A percentile compares a stretch with the other conserved stretches of the same genome.
These are phyloP conservation scores for Panzeria rudis DNA, from an alignment of 2,888 invertebrate genomes.

Conservation along the genomic window DNA sequence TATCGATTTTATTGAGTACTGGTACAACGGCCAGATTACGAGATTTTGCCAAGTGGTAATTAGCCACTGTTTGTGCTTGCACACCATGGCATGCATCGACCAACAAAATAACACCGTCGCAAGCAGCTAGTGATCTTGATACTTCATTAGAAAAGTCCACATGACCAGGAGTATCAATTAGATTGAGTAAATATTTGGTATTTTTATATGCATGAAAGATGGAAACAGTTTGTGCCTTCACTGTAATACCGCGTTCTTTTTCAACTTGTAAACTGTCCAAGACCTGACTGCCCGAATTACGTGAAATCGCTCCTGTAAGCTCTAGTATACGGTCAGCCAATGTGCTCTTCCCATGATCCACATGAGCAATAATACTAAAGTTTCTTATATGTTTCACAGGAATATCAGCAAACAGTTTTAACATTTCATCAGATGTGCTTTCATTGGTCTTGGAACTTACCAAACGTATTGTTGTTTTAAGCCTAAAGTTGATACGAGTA, in stretches of 20 bases:
- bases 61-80: conserved; percentile 99
- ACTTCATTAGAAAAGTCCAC: conserved; percentile 98
- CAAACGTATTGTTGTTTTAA: conserved; percentile 42
- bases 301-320: conserved; percentile 91
- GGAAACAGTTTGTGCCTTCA: conserved; percentile 98
- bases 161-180: conserved; percentile 99
- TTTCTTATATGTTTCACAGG: conserved; percentile 88
- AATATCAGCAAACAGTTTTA: conserved; percentile 75
- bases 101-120: conserved; percentile 96
- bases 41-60: conserved; percentile 95
- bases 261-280: conserved; percentile 93
- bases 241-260: conserved; percentile 98
- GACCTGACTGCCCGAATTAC: conserved; percentile 88
- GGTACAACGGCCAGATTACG: conserved; percentile 93
- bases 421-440: conserved; percentile 48
- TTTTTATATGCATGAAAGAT: conserved; percentile 89
- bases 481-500: conserved; percentile 29
- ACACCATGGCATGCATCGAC: conserved; percentile 98
- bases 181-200: conserved; percentile 92
- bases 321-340: conserved; percentile 97
- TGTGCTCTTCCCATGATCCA: conserved; percentile 99
- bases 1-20: conserved; percentile 97
- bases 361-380: conserved; percentile 99
- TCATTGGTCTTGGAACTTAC: conserved; percentile 9
- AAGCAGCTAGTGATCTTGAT: conserved; percentile 94